Evolutionary conservation across 2,797 vertebrate genomes (phyloP).

Genomic region (Acomys russatus): DNA sequence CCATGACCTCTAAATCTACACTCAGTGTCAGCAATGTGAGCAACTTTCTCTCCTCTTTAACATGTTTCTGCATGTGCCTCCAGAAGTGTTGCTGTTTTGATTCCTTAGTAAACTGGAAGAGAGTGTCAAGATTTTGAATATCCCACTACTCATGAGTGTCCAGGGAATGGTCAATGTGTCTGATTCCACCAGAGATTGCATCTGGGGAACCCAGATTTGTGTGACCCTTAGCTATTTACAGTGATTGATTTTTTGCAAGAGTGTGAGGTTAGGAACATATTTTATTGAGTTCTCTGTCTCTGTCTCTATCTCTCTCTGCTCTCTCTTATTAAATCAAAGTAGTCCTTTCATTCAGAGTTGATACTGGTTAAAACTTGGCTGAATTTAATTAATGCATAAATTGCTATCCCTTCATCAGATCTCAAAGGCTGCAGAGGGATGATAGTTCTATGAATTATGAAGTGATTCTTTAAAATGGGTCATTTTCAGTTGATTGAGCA

Average conservation of each 20-base stretch:
- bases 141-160: background rate
- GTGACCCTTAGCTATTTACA: background rate
- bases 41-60: slow-evolving; percentile 17
- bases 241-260: slow-evolving; percentile 28
- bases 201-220: background rate
- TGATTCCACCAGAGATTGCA: background rate
- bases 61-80: background rate
- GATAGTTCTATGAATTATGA: slow-evolving; percentile 46
- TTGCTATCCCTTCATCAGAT: slow-evolving; percentile 4
- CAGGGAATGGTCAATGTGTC: background rate
- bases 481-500: slow-evolving; percentile 41
- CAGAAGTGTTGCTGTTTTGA: background rate
- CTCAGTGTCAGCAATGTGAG: background rate
- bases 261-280: background rate
- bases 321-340: background rate
- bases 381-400: slow-evolving; percentile 63
- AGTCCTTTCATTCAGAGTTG: slow-evolving; percentile 9
- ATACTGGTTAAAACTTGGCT: background rate
- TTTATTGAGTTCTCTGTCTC: background rate
- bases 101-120: slow-evolving; percentile 25
- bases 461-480: slow-evolving; percentile 30
- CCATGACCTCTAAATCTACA: background rate
- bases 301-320: background rate
- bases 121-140: background rate
- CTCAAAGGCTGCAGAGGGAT: slow-evolving; percentile 15